phyloP scores from a whole-genome alignment of 2,113 vertebrate species.

The Lophura nycthemera region DNA sequence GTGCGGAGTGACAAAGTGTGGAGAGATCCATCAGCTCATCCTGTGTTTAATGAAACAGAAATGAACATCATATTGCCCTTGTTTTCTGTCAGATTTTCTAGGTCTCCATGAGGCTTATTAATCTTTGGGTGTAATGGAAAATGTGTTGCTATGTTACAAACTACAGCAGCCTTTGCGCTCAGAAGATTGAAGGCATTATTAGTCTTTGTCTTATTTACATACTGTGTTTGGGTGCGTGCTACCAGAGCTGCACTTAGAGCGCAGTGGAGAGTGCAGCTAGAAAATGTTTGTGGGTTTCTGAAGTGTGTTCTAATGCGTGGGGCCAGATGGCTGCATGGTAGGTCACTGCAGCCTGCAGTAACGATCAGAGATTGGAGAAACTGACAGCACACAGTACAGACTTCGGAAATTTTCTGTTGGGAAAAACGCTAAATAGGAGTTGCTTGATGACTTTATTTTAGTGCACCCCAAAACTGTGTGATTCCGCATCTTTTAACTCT shows the following conservation, averaged over 20 bases:
- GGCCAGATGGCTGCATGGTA: conserved; percentile 60
- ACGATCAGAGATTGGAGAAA: conserved; percentile 1
- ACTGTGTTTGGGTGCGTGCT: not conserved
- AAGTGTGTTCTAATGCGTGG: not conserved
- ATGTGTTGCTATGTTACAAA: conserved; percentile 46
- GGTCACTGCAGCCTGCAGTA: conserved; percentile 44
- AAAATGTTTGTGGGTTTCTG: conserved; percentile 40
- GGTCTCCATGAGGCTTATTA: conserved; percentile 65
- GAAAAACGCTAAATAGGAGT: not conserved
- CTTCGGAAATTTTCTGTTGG: not conserved
- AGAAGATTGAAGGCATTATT: conserved; percentile 41
- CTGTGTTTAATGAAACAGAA: conserved; percentile 73
- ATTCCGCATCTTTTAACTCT: not conserved
- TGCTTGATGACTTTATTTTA: not conserved
- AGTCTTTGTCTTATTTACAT: conserved; percentile 73
- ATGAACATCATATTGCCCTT: conserved; percentile 62
- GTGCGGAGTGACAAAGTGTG: conserved; percentile 59
- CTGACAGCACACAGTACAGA: not conserved
- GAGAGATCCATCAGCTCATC: conserved; percentile 58
- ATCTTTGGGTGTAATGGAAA: conserved; percentile 70
- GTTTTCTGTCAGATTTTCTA: conserved; percentile 60
- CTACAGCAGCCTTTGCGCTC: conserved; percentile 12
- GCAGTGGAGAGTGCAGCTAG: not conserved
- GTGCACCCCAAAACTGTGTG: not conserved
- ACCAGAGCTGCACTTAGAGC: not conserved